phyloP scores from a whole-genome alignment of 2,113 vertebrate species.

The Romanogobio albipinnatus region DNA sequence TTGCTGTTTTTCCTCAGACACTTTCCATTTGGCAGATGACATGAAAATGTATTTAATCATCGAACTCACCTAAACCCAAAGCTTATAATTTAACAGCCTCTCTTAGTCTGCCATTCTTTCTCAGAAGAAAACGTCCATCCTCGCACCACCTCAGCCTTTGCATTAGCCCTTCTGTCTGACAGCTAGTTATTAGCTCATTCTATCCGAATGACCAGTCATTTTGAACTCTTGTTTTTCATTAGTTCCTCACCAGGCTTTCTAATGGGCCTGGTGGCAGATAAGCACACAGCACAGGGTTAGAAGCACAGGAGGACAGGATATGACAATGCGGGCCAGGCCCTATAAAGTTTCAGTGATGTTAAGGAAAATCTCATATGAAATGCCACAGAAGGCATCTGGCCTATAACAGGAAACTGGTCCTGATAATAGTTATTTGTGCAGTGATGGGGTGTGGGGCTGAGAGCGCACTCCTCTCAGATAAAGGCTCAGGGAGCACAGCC shows the following conservation, averaged over 20 bases:
- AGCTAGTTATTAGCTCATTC: slow-evolving; percentile 50
- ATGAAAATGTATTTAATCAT: slow-evolving; percentile 41
- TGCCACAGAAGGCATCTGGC: neutral
- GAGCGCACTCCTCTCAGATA: slow-evolving; percentile 4
- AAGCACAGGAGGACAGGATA: slow-evolving; percentile 18
- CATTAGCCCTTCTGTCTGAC: slow-evolving; percentile 46
- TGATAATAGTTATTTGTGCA: slow-evolving; percentile 40
- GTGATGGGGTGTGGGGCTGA: slow-evolving; percentile 20
- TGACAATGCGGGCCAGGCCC: neutral
- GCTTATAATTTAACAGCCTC: slow-evolving; percentile 50
- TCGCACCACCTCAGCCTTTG: slow-evolving; percentile 10
- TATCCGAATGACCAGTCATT: slow-evolving; percentile 8
- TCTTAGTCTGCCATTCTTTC: slow-evolving; percentile 30
- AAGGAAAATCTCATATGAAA: slow-evolving; percentile 34
- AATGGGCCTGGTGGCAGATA: neutral
- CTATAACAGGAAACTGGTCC: slow-evolving; percentile 21
- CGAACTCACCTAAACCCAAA: slow-evolving; percentile 31
- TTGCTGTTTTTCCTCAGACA: slow-evolving; percentile 19
- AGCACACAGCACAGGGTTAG: slow-evolving; percentile 14
- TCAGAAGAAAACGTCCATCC: slow-evolving; percentile 37
- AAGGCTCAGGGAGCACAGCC: slow-evolving; percentile 9
- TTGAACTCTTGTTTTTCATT: slow-evolving; percentile 24
- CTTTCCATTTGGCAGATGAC: slow-evolving; percentile 37
- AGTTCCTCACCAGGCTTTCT: slow-evolving; percentile 22
- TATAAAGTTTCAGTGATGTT: slow-evolving; percentile 8